Conservation (phyloP, 2,113 vertebrate genomes). For the Ciconia stormi region DNA sequence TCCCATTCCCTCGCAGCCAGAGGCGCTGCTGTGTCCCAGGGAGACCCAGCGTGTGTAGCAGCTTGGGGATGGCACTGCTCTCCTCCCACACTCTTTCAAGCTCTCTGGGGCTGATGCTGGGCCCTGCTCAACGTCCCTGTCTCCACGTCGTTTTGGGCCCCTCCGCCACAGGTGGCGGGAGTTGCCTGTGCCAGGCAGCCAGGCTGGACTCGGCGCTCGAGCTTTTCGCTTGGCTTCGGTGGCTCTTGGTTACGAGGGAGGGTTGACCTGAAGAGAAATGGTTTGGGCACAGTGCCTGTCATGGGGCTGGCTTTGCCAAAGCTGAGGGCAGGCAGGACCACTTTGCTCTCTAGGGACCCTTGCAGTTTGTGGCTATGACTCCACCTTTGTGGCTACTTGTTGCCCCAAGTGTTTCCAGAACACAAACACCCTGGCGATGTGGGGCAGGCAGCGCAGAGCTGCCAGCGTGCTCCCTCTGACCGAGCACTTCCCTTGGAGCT, state of each 20-base stretch:
- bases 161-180: rapidly evolving
- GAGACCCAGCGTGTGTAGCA: background rate
- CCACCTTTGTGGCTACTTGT: background rate
- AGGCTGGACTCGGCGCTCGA: rapidly evolving
- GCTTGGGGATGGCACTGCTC: background rate
- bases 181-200: background rate
- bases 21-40: background rate
- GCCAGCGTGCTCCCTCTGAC: background rate
- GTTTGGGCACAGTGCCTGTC: background rate
- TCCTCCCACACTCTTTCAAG: background rate
- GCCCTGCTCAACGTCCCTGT: background rate
- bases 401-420: rapidly evolving
- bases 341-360: background rate
- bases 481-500: rapidly evolving
- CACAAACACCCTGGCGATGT: rapidly evolving
- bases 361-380: background rate
- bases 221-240: background rate
- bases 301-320: background rate
- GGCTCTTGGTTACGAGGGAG: background rate
- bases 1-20: background rate
- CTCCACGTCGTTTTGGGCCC: background rate
- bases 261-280: background rate
- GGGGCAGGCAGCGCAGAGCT: background rate
- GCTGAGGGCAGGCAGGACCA: background rate
- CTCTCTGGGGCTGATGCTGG: background rate